phyloP scores from a whole-genome alignment of 2,888 invertebrate species.

The Acleris laterana region DNA sequence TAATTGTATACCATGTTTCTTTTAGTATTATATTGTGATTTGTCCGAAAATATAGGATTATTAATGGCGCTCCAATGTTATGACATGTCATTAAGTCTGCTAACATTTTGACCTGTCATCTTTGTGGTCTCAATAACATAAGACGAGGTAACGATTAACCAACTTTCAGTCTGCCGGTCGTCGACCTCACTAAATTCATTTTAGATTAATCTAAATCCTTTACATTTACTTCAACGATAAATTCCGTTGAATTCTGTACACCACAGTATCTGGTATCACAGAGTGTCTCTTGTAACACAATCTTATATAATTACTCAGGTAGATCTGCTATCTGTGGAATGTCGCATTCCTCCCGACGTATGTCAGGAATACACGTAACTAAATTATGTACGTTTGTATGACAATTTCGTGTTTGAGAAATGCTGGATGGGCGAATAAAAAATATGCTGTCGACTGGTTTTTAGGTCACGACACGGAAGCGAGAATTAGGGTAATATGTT shows the following conservation, averaged over 20 bases:
- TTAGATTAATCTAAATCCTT: no score
- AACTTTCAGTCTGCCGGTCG: no score
- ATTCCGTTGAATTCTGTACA: background rate
- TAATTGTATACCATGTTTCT: no score
- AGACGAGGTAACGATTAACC: no score
- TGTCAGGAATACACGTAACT: conserved; percentile 5
- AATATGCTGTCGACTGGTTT: conserved; percentile 15
- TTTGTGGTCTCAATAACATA: no score
- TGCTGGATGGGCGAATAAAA: conserved; percentile 13
- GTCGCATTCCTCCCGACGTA: conserved; percentile 14
- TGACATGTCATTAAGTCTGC: no score
- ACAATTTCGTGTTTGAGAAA: conserved; percentile 13
- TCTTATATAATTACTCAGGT: conserved; percentile 2
- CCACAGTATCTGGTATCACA: conserved; percentile 7
- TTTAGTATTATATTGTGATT: background rate
- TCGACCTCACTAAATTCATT: no score
- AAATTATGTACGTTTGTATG: conserved; percentile 6
- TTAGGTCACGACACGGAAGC: background rate
- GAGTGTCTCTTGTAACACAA: conserved; percentile 7
- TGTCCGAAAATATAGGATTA: no score
- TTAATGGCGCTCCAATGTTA: no score
- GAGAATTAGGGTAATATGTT: background rate
- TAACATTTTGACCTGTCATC: no score
- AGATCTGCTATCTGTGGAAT: conserved; percentile 10
- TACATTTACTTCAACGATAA: background rate